phyloP scores from a whole-genome alignment of 2,797 vertebrate species.

The Nasua narica region DNA sequence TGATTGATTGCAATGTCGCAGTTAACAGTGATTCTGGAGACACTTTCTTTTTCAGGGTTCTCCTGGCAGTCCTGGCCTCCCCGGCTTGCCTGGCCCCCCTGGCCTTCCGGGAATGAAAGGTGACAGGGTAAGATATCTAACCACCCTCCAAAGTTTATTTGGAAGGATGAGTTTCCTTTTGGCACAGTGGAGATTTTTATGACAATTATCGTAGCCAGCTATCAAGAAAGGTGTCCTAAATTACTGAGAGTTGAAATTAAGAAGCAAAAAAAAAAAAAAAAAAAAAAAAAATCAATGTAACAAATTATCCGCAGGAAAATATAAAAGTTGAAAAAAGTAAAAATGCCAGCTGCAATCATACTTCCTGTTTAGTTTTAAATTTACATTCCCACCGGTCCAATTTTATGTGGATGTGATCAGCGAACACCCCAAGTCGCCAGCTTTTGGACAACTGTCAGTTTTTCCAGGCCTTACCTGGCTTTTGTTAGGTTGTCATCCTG shows the following conservation, averaged over 20 bases:
- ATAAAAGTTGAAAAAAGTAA: background rate
- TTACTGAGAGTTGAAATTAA: background rate
- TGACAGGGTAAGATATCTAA: conserved; percentile 90
- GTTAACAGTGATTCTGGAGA: background rate
- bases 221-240: background rate
- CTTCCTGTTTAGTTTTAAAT: conserved; percentile 20
- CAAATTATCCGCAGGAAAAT: background rate
- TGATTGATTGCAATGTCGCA: background rate
- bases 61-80: conserved; percentile 92
- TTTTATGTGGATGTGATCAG: background rate
- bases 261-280: background rate
- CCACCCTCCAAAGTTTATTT: background rate
- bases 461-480: background rate
- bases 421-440: background rate
- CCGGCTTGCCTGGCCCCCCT: conserved; percentile 93
- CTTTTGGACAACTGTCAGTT: background rate
- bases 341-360: background rate
- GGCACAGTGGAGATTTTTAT: background rate
- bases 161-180: background rate
- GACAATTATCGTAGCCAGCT: background rate
- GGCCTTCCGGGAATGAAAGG: conserved; percentile 94
- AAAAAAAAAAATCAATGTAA: background rate
- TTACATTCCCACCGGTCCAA: background rate
- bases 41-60: conserved; percentile 88
- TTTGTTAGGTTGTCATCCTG: background rate